Conservation (phyloP, 37 sponge, comb jelly and placozoan genomes). For the Beroe ovata region DNA sequence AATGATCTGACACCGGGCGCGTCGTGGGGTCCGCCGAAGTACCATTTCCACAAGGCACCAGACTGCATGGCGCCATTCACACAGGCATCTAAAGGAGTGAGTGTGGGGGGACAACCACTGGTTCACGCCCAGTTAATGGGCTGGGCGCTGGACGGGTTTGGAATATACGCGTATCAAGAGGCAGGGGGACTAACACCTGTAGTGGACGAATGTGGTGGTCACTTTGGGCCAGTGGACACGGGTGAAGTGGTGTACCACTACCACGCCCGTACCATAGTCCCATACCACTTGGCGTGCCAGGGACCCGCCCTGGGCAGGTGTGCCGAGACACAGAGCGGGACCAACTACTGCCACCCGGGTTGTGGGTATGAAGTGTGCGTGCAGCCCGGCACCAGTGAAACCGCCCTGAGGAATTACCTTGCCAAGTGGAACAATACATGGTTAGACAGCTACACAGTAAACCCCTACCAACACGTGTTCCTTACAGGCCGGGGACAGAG, state of each 20-base stretch:
- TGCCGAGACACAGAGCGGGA: slow-evolving; percentile 32
- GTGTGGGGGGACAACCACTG: slow-evolving; percentile 6
- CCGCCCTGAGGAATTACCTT: background rate
- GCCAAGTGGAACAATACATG: background rate
- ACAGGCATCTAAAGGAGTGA: slow-evolving; percentile 22
- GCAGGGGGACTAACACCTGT: background rate
- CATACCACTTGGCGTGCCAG: slow-evolving; percentile 48
- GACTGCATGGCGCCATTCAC: slow-evolving; percentile 33
- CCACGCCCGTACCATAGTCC: slow-evolving; percentile 39
- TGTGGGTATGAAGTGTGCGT: slow-evolving; percentile 22
- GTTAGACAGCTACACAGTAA: slow-evolving; percentile 7
- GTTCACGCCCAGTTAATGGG: slow-evolving; percentile 17
- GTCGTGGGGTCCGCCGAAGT: slow-evolving; percentile 34
- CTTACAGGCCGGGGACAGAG: too few relatives aligned
- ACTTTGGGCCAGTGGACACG: slow-evolving; percentile 53
- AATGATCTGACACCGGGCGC: slow-evolving; percentile 23
- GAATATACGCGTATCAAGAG: slow-evolving; percentile 48
- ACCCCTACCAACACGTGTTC: too few relatives aligned
- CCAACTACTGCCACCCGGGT: slow-evolving; percentile 60
- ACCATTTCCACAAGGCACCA: slow-evolving; percentile 62
- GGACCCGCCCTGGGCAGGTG: slow-evolving; percentile 56
- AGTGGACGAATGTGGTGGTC: slow-evolving; percentile 57
- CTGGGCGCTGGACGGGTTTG: slow-evolving; percentile 53
- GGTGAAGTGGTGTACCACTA: slow-evolving; percentile 59
- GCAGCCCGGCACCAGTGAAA: background rate